Percentiles rank a stretch among this genome's conserved stretches.
These are phyloP conservation scores for Pherbina coryleti DNA, from an alignment of 2,888 invertebrate genomes.

Conservation along the genomic window DNA sequence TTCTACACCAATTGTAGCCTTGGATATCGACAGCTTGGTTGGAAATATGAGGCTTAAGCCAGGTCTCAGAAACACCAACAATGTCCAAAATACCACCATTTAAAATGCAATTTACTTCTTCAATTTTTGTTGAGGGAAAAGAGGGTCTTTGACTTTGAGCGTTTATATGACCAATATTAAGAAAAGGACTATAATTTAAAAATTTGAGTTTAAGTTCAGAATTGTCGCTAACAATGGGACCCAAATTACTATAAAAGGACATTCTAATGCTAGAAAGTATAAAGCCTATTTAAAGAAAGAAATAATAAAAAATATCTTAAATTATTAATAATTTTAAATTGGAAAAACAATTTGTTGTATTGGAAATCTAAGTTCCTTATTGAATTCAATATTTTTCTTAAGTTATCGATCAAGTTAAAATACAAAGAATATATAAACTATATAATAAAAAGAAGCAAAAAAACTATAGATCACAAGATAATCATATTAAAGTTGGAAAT, in stretches of 20 bases:
- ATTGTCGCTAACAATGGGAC: conserved; percentile 7
- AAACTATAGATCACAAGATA: too few relatives aligned
- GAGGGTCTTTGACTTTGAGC: conserved; percentile 7
- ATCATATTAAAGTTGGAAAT: too few relatives aligned
- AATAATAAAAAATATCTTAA: too few relatives aligned
- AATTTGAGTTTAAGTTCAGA: neutral
- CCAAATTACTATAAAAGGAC: neutral
- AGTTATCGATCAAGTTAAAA: too few relatives aligned
- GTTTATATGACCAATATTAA: conserved; percentile 22
- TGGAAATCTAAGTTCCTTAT: too few relatives aligned
- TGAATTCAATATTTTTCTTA: too few relatives aligned
- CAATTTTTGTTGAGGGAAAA: neutral
- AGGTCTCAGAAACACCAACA: conserved; percentile 5
- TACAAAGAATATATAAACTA: too few relatives aligned
- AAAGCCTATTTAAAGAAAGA: neutral
- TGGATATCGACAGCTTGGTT: neutral
- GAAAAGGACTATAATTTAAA: neutral
- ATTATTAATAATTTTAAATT: too few relatives aligned
- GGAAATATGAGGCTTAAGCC: conserved; percentile 13
- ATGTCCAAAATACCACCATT: neutral
- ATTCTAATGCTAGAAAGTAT: too few relatives aligned
- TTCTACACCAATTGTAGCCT: conserved; percentile 10
- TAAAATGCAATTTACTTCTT: neutral
- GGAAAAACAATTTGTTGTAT: too few relatives aligned
- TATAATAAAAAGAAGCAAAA: too few relatives aligned